Conservation (phyloP, 2,113 vertebrate genomes). For the Manacus vitellinus region DNA sequence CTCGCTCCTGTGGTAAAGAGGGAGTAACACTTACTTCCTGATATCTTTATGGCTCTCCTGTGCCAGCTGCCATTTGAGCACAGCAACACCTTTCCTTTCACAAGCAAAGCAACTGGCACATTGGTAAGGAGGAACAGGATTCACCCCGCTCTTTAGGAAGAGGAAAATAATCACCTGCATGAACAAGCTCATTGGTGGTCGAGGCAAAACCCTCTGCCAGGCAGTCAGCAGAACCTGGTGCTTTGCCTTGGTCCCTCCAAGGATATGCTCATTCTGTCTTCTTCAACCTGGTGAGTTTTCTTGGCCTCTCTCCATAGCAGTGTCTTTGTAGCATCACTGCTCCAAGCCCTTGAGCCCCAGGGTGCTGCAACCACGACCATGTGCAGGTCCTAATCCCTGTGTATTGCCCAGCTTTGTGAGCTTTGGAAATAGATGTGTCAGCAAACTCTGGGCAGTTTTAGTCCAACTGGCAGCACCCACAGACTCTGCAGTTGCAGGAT, state of each 20-base stretch:
- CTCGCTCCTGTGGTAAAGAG: background rate
- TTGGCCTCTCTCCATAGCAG: background rate
- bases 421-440: background rate
- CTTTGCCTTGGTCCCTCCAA: background rate
- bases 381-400: rapidly evolving
- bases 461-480: background rate
- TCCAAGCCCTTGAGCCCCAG: background rate
- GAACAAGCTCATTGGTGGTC: background rate
- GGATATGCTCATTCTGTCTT: background rate
- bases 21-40: background rate
- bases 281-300: background rate
- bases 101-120: background rate
- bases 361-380: background rate
- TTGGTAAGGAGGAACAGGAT: background rate
- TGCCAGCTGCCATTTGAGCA: background rate
- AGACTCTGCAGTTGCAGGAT: background rate
- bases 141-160: background rate
- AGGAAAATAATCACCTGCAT: background rate
- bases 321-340: background rate
- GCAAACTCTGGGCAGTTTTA: background rate
- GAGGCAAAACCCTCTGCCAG: background rate
- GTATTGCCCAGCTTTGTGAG: background rate
- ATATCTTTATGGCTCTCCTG: background rate
- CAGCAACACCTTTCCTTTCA: background rate
- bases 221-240: background rate